Evolutionary conservation across 1,140 invertebrate species (phyloP), one percentile per base, ranked within the genome.

Genomic region (Thaumetopoea pityocampa): DNA sequence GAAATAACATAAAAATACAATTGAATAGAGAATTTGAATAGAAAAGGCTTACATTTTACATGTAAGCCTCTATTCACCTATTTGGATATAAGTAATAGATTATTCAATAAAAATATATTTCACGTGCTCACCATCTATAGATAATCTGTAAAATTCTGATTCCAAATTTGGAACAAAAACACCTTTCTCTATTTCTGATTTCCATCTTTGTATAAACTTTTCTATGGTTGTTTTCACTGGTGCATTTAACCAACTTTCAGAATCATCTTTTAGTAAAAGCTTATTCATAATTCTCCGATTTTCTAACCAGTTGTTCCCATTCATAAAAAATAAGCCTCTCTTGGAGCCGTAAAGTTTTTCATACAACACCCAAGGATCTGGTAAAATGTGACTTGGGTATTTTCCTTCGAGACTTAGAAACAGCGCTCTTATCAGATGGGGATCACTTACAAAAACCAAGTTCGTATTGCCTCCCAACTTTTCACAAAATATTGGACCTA

Each of bases 261-360:
- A 51, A 44, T 84, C 69, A 16, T 87, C 83, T 59, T 86, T 86
- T 14, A 96, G 78, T 38, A 96, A 78, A 46, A 91, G 67, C 71
- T 90, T 90, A 70, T 95, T 95, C 65, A 95, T 81, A 50, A 91
- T 89, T 60, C 88, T 86, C 16, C 94, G 85, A 58, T 88, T 87
- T 15, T 87, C 67, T 42, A 90, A 65, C 94, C 94, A 96, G 76
- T 95, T 92, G 30, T 90, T 85, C 2, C 92, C 94, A 47, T 95
- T 87, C 94, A 96, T 96, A 73, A 96, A 97, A 62, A 96, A 92
- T 5, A 97, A 80, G 8, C 95, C 95, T 52, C 95, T 87, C 51
- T 90, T 85, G 28, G 88, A 90, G 16, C 88, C 86, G 49, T 91
- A 87, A 1, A 89, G 69, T 57, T 93, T 72, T 62, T 95, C 95